Evolutionary conservation across 2,888 invertebrate genomes (phyloP), one percentile per base, ranked within the genome.

Genomic region (Lacanobia wlatinum): DNA sequence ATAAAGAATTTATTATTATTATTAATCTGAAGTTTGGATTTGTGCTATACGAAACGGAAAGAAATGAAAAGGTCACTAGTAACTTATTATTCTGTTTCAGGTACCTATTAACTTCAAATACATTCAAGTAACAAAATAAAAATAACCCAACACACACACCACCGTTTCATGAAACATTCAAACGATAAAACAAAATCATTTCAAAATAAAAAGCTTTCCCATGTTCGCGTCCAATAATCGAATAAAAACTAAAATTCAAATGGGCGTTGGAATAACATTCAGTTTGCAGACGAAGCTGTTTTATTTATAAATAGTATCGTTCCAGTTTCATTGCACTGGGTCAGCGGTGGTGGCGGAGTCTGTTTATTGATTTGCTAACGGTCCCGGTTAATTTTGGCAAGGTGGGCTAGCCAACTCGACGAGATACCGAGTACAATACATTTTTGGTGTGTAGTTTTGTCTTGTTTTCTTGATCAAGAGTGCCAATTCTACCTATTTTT

Each of bases 331-430:
- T 83, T 91, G 91, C 91, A 92, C 81, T 92, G 90, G 95, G 94
- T 94, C 95, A 94, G 92, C 92, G 87, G 88, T 92, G 84, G 92
- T 91, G 87, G 86, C 91, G 83, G 87, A 87, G 90, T 90, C 91
- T 92, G 92, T 93, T 92, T 96, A 96, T 96, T 94, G 95, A 96
- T 96, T 95, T 90, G 90, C 87, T 91, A 92, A 92, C 92, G 87
- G 92, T 80, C 82, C 86, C 85, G 89, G 94, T 92, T 95, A 94
- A 95, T 94, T 95, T 95, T 93, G 94, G 95, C 92, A 90, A 91
- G 89, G 91, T 88, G 76, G 89, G 86, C 86, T 74, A 59, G 62
- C 55, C 74, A n/a, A 65, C 71, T 73, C 73, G 63, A 64, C 72
- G 63, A 65, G 63, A 46, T 67, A 23, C 38, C 50, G 64, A 69